Evolutionary conservation across 92 coral and sea anemone species (phyloP), one percentile per base, ranked within the genome.

Genomic region (Actinernus sp.): DNA sequence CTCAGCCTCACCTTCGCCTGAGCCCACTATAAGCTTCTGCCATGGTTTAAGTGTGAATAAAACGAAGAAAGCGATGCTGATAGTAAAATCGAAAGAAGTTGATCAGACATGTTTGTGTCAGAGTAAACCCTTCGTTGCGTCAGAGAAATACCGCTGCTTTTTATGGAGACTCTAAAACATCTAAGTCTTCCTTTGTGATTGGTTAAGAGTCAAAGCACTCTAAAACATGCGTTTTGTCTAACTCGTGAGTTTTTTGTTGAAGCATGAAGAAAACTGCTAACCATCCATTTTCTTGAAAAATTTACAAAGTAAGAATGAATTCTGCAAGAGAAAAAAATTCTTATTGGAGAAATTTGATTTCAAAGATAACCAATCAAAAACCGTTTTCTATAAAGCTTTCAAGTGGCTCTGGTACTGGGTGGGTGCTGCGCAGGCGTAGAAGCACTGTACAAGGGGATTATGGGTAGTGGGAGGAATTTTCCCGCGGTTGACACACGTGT

Each of bases 41-140:
- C 99, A 95, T 95, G 31, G 79, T 63, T 16, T 45, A 54, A 26
- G 24, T 44, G 85, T 32, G 23, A 57, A 54, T 48, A 57, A 66
- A 66, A 29, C 44, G 29, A 30, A 25, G 76, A 74, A 68, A 68
- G 46, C 52, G 39, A 26, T 73, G 61, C 58, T 45, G 85, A 33
- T 48, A 44, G 63, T 76, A 69, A 82, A 82, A 91, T 54, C 80
- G 93, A 83, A 87, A 86, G 80, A 32, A 84, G 71, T 68, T 67
- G 54, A 68, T 50, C 91, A 73, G 86, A 81, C 90, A 84, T 86
- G 97, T 91, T 91, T 90, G 92, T 85, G 82, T 90, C 97, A 90
- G 97, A 86, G 97, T 90, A 90, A 90, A 90, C 97, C 97, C 97
- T 90, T 90, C 65, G 78, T 70, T 90, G 92, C 97, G 97, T 90